Evolutionary conservation across 2,797 vertebrate species (phyloP), one percentile per base, ranked within the genome.

Genomic region (Cichlasoma orientale): DNA sequence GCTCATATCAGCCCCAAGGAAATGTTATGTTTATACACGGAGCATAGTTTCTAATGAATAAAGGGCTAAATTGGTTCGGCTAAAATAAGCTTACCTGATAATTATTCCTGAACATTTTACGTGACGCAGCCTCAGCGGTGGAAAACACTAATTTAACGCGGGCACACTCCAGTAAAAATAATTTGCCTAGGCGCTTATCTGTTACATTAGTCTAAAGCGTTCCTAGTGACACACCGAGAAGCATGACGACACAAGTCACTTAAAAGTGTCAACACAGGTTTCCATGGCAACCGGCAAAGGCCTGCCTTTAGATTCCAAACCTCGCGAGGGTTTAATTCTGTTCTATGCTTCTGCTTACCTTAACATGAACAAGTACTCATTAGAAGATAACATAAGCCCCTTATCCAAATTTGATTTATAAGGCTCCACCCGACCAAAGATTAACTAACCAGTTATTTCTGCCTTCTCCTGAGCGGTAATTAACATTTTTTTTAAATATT

Each of bases 71-170:
- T 27, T 11, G 21, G 21, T 13, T 27, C 1, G 0, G 14, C 27
- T 41, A 7, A 52, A 23, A 29, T 33, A 19, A 66, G 54, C 87
- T 56, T 80, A 96, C 95, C 95, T 96, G 95, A 70, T 93, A 96
- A 47, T 92, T 93, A 69, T 92, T 92, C 72, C 79, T 94, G 84
- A 96, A 96, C 96, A 96, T 95, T 70, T 58, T 86, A 74, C 47
- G 23, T 31, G 11, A 19, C 23, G 71, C 72, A 58, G 59, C 4
- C 21, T 56, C 10, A 58, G 29, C 47, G 3, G 13, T 25, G 25
- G 63, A n/a, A 50, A 68, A 18, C 36, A 25, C 5, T 12, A 50
- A 69, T 25, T 19, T 23, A 3, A 58, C 10, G 29, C 55, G 38
- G 3, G 3, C 12, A 33, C 23, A 70, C 21, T 7, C 1, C 1